Evolutionary conservation across 2,113 vertebrate species (phyloP), one percentile per base, ranked within the genome.

Genomic region (Atractosteus spatula): DNA sequence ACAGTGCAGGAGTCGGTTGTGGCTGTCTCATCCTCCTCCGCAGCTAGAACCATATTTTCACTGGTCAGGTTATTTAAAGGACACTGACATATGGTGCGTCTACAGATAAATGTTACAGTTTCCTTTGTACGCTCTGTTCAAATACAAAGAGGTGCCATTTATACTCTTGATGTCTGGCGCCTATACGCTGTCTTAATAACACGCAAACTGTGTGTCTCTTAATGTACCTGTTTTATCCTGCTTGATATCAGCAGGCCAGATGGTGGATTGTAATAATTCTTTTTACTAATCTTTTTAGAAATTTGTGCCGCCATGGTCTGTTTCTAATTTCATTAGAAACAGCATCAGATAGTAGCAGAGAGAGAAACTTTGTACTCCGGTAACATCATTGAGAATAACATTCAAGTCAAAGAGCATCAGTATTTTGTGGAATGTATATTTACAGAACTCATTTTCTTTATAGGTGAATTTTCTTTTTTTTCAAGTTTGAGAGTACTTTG

Each of bases 271-370:
- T 17, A 62, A 68, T 78, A 77, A 79, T 63, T 77, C 74, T 72
- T 62, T 17, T 8, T 17, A 70, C 64, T 78, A 78, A 80, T 80
- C 70, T 69, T 4, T 55, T 73, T n/a, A 11, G 59, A 74, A 66
- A 79, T 78, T 69, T 74, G 67, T 77, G 67, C 64, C 72, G 71
- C 70, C 73, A 70, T 77, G 70, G 63, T 75, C 62, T 65, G 55
- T 57, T n/a, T n/a, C n/a, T n/a, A 68, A 8, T 75, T 80, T 73
- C 47, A 62, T 43, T 62, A 72, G 76, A 57, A 70, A 68, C 63
- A 57, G 14, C 65, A 75, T 45, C 70, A 7, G 45, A 61, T 51
- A 47, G 73, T 51, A 62, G 63, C 61, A 42, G 54, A 45, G 57
- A 76, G 47, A 12, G 55, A 57, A 14, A 55, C 66, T 75, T 71